Evolutionary conservation across 2,797 vertebrate genomes (phyloP).

Genomic region (Cuculus canorus): DNA sequence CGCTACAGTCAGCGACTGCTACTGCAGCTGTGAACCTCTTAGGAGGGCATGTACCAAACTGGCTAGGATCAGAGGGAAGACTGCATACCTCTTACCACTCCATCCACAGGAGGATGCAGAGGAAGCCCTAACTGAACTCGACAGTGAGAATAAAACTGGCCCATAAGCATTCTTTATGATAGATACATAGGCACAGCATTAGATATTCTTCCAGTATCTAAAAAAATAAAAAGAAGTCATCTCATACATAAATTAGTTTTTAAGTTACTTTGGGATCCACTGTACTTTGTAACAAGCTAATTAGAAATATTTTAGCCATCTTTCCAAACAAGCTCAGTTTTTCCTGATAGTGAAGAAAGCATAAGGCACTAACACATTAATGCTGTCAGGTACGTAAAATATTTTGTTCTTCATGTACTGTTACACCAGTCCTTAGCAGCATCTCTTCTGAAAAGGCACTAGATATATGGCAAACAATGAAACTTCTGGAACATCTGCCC

Average conservation of each 20-base stretch:
- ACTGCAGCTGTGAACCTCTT: neutral
- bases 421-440: conserved; percentile 40
- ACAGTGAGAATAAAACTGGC: neutral
- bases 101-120: neutral
- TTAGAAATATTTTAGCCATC: neutral
- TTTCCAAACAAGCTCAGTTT: neutral
- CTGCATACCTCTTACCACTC: neutral
- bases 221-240: neutral
- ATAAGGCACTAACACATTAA: conserved; percentile 70
- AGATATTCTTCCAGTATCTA: neutral
- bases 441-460: conserved; percentile 69
- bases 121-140: neutral
- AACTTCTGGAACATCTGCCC: conserved; percentile 20
- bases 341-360: neutral
- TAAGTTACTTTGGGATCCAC: neutral
- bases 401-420: conserved; percentile 31
- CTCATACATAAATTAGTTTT: neutral
- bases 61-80: neutral
- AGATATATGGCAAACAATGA: neutral
- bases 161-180: neutral
- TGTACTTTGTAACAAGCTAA: neutral
- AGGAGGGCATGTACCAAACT: rapidly evolving
- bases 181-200: neutral
- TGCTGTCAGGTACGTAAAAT: conserved; percentile 52
- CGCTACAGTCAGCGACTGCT: neutral